Evolutionary conservation across 1,140 invertebrate genomes (phyloP).

Genomic region (Callitettix versicolor): DNA sequence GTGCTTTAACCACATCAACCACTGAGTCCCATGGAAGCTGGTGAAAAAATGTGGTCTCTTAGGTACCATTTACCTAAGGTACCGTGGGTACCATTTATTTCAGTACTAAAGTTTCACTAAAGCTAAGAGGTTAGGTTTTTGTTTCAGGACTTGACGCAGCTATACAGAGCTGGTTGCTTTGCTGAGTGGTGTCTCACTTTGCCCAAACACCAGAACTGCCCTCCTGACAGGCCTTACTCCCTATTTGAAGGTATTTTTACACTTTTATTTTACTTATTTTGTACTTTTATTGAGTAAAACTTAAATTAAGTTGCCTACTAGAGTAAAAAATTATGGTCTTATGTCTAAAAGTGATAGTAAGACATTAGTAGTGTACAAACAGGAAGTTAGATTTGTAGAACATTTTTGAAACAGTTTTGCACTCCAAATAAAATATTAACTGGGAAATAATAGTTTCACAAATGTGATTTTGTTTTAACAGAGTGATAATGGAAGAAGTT

Average conservation of each 20-base stretch:
- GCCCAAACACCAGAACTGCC: constrained; percentile 49
- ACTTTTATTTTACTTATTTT: too few relatives aligned
- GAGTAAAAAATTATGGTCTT: too few relatives aligned
- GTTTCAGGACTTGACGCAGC: constrained; percentile 48
- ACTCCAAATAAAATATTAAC: neutral
- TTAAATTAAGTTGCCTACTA: too few relatives aligned
- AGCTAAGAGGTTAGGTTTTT: constrained; percentile 4
- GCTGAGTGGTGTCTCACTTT: constrained; percentile 74
- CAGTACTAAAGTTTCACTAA: too few relatives aligned
- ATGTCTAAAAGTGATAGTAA: neutral
- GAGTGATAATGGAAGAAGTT: too few relatives aligned
- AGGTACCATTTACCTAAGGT: too few relatives aligned
- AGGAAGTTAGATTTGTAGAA: neutral
- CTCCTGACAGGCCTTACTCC: constrained; percentile 69
- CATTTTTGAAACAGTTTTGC: neutral
- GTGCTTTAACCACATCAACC: too few relatives aligned
- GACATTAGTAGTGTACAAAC: neutral
- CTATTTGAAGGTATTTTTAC: constrained; percentile 66
- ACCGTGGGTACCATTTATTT: too few relatives aligned
- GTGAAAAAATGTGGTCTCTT: too few relatives aligned
- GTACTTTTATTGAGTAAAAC: too few relatives aligned
- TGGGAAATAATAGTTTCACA: neutral
- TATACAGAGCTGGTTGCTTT: constrained; percentile 71
- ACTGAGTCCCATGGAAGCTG: too few relatives aligned
- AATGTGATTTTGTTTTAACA: too few relatives aligned